Percentiles rank a stretch among this genome's conserved stretches.
phyloP scores from a whole-genome alignment of 2,113 vertebrate species.

The Theristicus caerulescens region DNA sequence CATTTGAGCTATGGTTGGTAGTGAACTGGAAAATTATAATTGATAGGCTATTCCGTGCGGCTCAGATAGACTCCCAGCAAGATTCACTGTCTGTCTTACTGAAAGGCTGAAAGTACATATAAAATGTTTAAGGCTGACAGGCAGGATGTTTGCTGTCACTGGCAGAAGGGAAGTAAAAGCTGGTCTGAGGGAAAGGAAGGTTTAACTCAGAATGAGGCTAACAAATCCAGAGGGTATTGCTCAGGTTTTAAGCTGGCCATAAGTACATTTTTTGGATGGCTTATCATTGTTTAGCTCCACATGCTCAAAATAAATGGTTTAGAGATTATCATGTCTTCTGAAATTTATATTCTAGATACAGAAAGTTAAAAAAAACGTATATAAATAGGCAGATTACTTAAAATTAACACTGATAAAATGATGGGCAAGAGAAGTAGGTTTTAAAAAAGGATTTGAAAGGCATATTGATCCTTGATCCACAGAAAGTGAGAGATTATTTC shows the following conservation, averaged over 20 bases:
- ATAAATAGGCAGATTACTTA: background rate
- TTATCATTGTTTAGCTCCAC: background rate
- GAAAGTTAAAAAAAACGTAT: background rate
- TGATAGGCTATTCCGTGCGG: background rate
- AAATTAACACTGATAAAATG: background rate
- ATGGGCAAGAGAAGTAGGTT: background rate
- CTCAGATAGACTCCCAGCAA: background rate
- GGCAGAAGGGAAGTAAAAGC: background rate
- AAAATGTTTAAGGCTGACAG: conserved; percentile 22
- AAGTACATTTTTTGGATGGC: background rate
- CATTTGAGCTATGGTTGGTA: background rate
- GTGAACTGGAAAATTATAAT: conserved; percentile 4
- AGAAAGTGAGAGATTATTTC: background rate
- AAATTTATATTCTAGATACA: background rate
- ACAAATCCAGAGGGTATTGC: background rate
- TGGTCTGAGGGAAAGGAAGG: background rate
- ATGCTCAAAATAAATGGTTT: background rate
- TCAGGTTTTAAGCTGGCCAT: background rate
- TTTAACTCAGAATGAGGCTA: background rate
- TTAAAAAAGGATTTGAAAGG: background rate
- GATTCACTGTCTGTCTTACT: background rate
- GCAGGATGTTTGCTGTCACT: background rate
- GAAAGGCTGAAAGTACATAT: background rate
- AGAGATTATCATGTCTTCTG: background rate
- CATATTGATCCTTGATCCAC: background rate